Base-by-base conservation (phyloP, 1,140 invertebrate species). In the Drusus annulatus region DNA sequence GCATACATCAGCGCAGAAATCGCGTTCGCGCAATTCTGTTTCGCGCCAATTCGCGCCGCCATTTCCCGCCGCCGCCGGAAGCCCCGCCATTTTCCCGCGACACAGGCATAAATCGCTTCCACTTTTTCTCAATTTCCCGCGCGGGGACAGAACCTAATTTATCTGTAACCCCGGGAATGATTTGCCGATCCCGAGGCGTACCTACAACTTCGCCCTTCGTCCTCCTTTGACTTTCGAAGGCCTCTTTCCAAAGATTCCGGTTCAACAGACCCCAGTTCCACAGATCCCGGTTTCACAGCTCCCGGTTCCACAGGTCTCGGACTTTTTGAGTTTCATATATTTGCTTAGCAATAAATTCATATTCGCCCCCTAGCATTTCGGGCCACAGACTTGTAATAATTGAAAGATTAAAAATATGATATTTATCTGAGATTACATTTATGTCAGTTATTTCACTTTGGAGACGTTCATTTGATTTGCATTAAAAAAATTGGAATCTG, bases 41-140 rank as follows among this genome's bases (percentile, higher is more conserved):
- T 71, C 36, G 2, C 19, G 68, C 68, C 68, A 71, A 71, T 71
- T 51, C 68, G 45, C 36, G 36, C 1, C 36, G 36, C 36, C 36
- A 45, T 28, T 28, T 23, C 21, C 25, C 62, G 62, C 62, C 62
- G 7, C 25, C 28, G 21, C 17, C 68, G 17, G 68, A 52, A 23
- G 17, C 21, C 3, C 4, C 50, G 17, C 68, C 68, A 71, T 71
- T 71, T 71, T 71, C 68, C 17, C 52, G 51, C 21, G 68, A 71
- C 68, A 71, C 50, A 25, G 68, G 21, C 68, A 71, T 51, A 71
- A 71, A 71, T 71, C 68, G 68, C 68, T 71, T 51, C 68, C 68
- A 71, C 68, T 71, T 71, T 69, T 71, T 71, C 68, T 71, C 68
- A 71, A 71, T 71, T 71, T 71, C 68, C 68, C 19, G 17, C 45